These are phyloP conservation scores for Neofelis nebulosa DNA, from an alignment of 2,113 vertebrate genomes.

Conservation along the genomic window DNA sequence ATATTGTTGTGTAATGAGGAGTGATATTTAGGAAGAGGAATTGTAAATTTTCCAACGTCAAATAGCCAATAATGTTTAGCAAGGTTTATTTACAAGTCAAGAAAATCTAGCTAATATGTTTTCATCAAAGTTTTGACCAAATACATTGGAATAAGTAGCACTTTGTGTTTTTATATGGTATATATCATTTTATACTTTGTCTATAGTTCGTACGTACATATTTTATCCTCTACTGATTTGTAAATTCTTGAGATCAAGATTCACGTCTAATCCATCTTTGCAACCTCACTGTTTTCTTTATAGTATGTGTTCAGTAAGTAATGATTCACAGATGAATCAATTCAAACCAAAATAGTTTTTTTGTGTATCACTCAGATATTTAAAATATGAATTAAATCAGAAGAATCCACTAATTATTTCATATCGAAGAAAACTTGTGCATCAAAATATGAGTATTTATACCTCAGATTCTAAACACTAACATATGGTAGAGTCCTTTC, in stretches of 20 bases:
- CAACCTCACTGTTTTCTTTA: background rate
- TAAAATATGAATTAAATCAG: conserved; percentile 46
- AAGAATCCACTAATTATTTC: conserved; percentile 36
- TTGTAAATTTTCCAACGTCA: background rate
- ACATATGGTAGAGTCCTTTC: conserved; percentile 34
- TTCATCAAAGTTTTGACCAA: background rate
- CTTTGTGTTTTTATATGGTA: background rate
- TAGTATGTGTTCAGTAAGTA: conserved; percentile 23
- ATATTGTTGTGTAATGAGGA: background rate
- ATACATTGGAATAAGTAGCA: background rate
- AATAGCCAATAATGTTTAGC: background rate
- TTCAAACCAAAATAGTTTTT: conserved; percentile 9
- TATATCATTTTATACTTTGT: background rate
- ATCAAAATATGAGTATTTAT: conserved; percentile 39
- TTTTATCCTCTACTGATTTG: background rate
- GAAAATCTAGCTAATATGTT: background rate
- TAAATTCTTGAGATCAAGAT: background rate
- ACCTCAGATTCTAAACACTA: conserved; percentile 37
- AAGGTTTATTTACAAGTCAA: background rate
- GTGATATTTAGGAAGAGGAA: background rate
- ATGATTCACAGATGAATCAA: background rate
- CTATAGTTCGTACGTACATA: background rate
- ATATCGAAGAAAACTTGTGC: background rate
- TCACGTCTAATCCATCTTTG: background rate
- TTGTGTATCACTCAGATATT: background rate